These are phyloP conservation scores for zebrafish (Danio rerio) DNA, from an alignment of 2,113 vertebrate genomes.

Conservation along the genomic window GRCz12tu NC_133178.1:43555501-43556000, in stretches of 20 bases:
- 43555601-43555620: not conserved
- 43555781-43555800: not conserved
- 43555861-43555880: constrained; percentile 49
- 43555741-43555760: not conserved
- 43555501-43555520: too few relatives aligned
- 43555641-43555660: not conserved
- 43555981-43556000: constrained; percentile 45
- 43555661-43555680: not conserved
- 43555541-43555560: too few relatives aligned
- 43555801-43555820: not conserved
- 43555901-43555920: constrained; percentile 36
- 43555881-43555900: constrained; percentile 39
- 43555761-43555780: not conserved
- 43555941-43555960: not conserved
- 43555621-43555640: not conserved
- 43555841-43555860: constrained; percentile 19
- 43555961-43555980: constrained; percentile 23
- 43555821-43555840: not conserved
- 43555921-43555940: constrained; percentile 38
- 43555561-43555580: too few relatives aligned
- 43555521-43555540: too few relatives aligned
- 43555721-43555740: not conserved
- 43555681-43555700: not conserved
- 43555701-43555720: constrained; percentile 9
- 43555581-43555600: not conserved